Evolutionary conservation across 2,113 vertebrate genomes (phyloP).

Genomic region (Peromyscus leucopus): DNA sequence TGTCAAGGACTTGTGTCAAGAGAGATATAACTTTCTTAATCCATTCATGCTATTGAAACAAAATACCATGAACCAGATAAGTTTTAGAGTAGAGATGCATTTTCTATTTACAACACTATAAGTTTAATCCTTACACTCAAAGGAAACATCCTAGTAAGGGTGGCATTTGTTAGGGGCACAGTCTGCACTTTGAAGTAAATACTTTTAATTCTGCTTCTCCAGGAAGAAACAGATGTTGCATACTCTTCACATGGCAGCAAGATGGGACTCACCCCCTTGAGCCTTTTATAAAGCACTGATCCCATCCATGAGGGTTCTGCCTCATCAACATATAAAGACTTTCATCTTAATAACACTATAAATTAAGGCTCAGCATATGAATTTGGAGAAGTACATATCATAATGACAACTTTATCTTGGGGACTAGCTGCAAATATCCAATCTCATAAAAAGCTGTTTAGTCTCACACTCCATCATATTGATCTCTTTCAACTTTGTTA

Average conservation of each 20-base stretch:
- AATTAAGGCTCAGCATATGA: neutral
- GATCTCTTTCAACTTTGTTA: neutral
- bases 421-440: neutral
- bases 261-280: neutral
- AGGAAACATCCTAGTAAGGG: neutral
- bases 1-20: neutral
- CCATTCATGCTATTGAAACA: neutral
- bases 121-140: neutral
- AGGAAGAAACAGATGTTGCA: fast-evolving
- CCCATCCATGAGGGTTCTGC: too few species aligned
- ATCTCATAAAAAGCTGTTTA: neutral
- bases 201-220: neutral
- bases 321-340: neutral
- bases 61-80: neutral
- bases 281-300: neutral
- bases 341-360: neutral
- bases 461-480: neutral
- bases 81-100: neutral
- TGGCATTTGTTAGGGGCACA: neutral
- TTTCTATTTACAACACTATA: neutral
- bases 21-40: neutral
- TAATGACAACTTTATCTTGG: too few species aligned
- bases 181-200: neutral
- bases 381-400: neutral
- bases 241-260: neutral